phyloP scores from a whole-genome alignment of 2,113 vertebrate species.

The Fulmarus glacialis region DNA sequence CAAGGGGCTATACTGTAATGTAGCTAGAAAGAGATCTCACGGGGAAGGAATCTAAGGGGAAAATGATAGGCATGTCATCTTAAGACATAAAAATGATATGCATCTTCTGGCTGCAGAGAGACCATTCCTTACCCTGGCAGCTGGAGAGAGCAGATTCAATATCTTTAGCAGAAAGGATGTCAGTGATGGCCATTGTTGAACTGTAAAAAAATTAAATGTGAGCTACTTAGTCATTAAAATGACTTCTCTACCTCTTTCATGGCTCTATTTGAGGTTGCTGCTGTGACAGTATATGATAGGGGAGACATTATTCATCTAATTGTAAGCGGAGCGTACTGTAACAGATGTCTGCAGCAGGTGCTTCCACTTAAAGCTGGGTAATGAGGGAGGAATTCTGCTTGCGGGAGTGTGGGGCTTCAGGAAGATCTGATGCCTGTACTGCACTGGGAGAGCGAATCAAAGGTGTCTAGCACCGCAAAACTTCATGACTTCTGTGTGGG shows the following conservation, averaged over 20 bases:
- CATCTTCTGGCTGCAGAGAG: slow-evolving; percentile 38
- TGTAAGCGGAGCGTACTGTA: not conserved
- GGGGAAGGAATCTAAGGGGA: slow-evolving; percentile 28
- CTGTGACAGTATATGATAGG: slow-evolving; percentile 26
- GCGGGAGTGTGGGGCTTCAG: not conserved
- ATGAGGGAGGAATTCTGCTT: slow-evolving; percentile 31
- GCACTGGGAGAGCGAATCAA: not conserved
- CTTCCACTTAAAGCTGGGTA: not conserved
- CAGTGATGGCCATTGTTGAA: slow-evolving; percentile 72
- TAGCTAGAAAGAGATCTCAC: slow-evolving; percentile 35
- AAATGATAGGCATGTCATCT: slow-evolving; percentile 47
- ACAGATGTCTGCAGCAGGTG: slow-evolving; percentile 67
- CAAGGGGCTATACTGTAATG: not conserved
- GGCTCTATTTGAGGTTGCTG: slow-evolving; percentile 52
- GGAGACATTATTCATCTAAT: slow-evolving; percentile 13
- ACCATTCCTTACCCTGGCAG: slow-evolving; percentile 76
- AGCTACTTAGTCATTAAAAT: slow-evolving; percentile 41
- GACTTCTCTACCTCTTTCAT: not conserved
- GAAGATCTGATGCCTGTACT: not conserved
- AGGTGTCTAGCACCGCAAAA: not conserved
- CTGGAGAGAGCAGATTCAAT: slow-evolving; percentile 74
- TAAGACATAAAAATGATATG: slow-evolving; percentile 58
- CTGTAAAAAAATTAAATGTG: slow-evolving; percentile 47
- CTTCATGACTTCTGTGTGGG: not conserved
- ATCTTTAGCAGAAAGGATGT: slow-evolving; percentile 76